Evolutionary conservation across 2,113 vertebrate genomes (phyloP), one percentile per base, ranked within the genome.

Genomic region (Archocentrus centrarchus): DNA sequence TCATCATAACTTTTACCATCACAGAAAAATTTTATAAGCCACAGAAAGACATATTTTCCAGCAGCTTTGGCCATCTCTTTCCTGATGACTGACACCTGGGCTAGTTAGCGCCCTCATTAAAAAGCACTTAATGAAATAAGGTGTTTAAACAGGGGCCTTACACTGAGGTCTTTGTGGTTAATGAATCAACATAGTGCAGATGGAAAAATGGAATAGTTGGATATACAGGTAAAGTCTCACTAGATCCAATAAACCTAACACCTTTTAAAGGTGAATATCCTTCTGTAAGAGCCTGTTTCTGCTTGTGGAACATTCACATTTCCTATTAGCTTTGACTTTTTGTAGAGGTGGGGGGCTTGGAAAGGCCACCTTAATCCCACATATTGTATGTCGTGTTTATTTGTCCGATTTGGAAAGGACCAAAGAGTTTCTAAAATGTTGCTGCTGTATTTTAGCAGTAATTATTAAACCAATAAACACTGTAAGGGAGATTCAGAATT

Each of bases 111-210:
- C 83, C 64, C 88, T 93, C 89, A 82, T 94, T 94, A 95, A 94
- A 91, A 92, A 91, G 73, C 86, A 90, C 88, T 93, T 93, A 92
- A 92, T 93, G 92, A 94, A 96, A 94, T 89, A 88, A 93, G 91
- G 91, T 94, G 91, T 93, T 92, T 93, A 94, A 93, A 93, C 73
- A 78, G 79, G 75, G 61, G 24, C 80, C 90, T 89, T 85, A 93
- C 90, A 93, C 88, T 94, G 84, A 91, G 88, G 85, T 82, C 90
- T 93, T 93, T 93, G 93, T 94, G 90, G 92, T 87, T 94, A 90
- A 93, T 93, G 89, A 93, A 84, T 93, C 86, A 62, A 91, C 84
- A 57, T 63, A 27, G 83, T 7, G 41, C 78, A 80, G 85, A 92
- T 17, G 92, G 92, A 91, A 92, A 93, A 93, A 90, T 82, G 63